These are phyloP conservation scores for Morone chrysops DNA, from an alignment of 2,113 vertebrate species.

Conservation along the genomic window DNA sequence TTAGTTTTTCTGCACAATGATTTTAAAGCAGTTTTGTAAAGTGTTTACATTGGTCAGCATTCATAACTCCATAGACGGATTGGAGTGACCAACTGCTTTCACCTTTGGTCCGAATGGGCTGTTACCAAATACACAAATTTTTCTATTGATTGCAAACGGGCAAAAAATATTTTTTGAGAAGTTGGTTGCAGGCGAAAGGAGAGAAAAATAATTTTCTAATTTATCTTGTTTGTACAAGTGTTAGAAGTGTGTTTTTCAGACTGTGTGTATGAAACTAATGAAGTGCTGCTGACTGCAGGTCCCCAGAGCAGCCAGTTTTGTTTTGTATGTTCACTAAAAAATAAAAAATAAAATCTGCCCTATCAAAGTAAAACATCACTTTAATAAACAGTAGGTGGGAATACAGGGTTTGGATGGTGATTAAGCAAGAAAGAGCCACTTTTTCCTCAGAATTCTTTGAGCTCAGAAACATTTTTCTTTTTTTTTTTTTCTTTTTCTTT, in stretches of 20 bases:
- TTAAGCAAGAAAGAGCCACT: neutral
- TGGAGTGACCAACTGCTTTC: neutral
- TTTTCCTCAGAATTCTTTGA: neutral
- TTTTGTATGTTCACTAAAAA: slow-evolving; percentile 3
- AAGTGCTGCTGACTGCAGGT: slow-evolving; percentile 34
- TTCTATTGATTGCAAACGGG: slow-evolving; percentile 19
- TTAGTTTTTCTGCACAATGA: neutral
- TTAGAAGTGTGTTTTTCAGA: slow-evolving; percentile 7
- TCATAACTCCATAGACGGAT: neutral
- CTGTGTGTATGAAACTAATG: slow-evolving; percentile 16
- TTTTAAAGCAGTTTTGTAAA: slow-evolving; percentile 15
- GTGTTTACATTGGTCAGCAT: slow-evolving; percentile 22
- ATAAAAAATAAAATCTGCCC: slow-evolving; percentile 16
- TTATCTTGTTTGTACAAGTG: slow-evolving; percentile 36
- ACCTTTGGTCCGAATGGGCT: neutral
- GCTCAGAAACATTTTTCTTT: neutral
- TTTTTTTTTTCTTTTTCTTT: too few relatives aligned
- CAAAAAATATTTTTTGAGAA: slow-evolving; percentile 2
- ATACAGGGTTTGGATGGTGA: neutral
- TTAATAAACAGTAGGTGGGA: slow-evolving; percentile 19
- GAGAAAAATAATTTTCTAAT: slow-evolving; percentile 2
- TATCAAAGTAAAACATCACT: slow-evolving; percentile 16
- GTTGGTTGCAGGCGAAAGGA: slow-evolving; percentile 11
- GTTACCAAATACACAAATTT: neutral
- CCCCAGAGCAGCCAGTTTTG: slow-evolving; percentile 7